phyloP scores from a whole-genome alignment of 2,888 invertebrate species.

The Melieria crassipennis region DNA sequence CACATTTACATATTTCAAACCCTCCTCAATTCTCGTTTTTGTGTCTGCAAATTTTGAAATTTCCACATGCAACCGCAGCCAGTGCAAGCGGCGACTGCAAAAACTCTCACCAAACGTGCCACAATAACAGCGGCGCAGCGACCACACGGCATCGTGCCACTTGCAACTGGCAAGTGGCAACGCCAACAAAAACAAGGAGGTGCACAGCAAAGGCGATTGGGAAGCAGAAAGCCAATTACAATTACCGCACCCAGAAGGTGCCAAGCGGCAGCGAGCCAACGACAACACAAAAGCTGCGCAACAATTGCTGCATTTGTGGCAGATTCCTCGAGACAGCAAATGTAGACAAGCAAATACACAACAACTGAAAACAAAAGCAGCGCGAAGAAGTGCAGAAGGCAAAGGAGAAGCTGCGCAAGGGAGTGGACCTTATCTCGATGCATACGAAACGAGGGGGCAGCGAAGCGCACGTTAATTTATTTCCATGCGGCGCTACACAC shows the following conservation, averaged over 20 bases:
- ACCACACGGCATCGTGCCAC: slow-evolving; percentile 10
- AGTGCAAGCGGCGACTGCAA: too few relatives aligned
- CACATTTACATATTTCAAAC: too few relatives aligned
- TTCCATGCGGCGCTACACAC: slow-evolving; percentile 1
- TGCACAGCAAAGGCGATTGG: not conserved
- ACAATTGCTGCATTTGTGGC: too few relatives aligned
- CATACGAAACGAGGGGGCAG: not conserved
- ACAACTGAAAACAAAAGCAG: slow-evolving; percentile 14
- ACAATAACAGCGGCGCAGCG: not conserved
- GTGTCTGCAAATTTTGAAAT: too few relatives aligned
- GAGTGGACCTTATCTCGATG: not conserved
- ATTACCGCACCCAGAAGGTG: slow-evolving; percentile 60
- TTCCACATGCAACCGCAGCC: too few relatives aligned
- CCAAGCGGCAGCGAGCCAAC: slow-evolving; percentile 44
- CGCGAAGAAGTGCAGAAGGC: slow-evolving; percentile 23
- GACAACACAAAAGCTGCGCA: slow-evolving; percentile 12
- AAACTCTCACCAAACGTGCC: not conserved
- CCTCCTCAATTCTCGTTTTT: too few relatives aligned
- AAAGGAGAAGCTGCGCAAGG: not conserved
- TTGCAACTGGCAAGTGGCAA: not conserved
- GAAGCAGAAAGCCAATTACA: slow-evolving; percentile 55
- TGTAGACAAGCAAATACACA: too few relatives aligned
- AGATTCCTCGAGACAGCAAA: too few relatives aligned
- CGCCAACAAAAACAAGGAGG: not conserved
- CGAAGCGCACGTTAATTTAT: not conserved